Evolutionary conservation across 2,797 vertebrate species (phyloP).

Genomic region (Manis javanica): DNA sequence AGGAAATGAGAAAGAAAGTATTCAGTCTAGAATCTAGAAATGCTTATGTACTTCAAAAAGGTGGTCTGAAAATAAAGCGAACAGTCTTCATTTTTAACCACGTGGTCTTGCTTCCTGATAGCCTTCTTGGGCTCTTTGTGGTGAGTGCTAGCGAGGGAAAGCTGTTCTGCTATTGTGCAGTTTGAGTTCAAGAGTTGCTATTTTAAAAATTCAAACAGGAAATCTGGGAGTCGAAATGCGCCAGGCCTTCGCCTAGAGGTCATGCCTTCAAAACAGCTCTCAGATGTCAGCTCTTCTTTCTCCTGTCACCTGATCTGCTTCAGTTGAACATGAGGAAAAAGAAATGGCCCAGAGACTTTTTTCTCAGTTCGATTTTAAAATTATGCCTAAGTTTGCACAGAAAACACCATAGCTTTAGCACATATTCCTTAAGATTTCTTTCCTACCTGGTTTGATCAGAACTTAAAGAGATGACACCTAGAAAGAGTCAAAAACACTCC

Average conservation of each 20-base stretch:
- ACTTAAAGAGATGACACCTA: constrained; percentile 45
- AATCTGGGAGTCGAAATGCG: constrained; percentile 59
- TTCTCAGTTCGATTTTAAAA: constrained; percentile 1
- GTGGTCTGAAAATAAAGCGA: constrained; percentile 66
- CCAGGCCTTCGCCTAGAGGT: constrained; percentile 50
- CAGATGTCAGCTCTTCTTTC: neutral
- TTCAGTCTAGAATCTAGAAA: constrained; percentile 60
- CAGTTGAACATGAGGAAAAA: neutral
- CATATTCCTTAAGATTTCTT: neutral
- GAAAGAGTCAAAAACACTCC: constrained; percentile 18
- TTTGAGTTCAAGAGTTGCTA: constrained; percentile 51
- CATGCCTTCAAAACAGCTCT: constrained; percentile 45
- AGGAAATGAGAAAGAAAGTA: constrained; percentile 47
- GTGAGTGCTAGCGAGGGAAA: neutral
- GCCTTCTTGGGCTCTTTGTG: neutral
- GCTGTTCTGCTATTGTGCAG: neutral
- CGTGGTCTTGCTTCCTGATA: neutral
- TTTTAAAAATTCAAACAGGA: constrained; percentile 65
- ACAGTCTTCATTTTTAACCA: neutral
- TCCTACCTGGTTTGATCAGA: constrained; percentile 43
- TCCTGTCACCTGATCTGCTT: constrained; percentile 4
- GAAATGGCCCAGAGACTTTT: neutral
- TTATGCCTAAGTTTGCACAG: constrained; percentile 1
- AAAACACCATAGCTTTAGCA: neutral
- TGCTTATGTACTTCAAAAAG: neutral